Evolutionary conservation across 2,888 invertebrate genomes (phyloP).

Genomic region (Melangyna quadrimaculata): DNA sequence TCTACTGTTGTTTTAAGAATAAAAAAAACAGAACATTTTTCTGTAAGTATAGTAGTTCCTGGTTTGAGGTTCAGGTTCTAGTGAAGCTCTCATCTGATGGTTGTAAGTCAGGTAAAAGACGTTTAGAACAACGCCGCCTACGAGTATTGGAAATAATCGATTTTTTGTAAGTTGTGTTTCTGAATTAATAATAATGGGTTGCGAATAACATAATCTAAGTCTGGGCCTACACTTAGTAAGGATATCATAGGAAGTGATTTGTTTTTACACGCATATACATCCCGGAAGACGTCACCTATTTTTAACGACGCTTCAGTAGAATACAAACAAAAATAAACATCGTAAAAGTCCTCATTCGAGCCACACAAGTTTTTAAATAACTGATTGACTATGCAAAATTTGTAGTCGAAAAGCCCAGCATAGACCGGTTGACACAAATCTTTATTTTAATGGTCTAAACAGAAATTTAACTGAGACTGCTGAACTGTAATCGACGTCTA

Average conservation of each 20-base stretch:
- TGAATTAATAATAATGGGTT: not conserved
- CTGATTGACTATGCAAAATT: too few species aligned
- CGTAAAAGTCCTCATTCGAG: too few species aligned
- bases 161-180: conserved; percentile 16
- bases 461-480: too few species aligned
- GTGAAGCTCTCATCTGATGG: not conserved
- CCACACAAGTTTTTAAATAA: too few species aligned
- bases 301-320: too few species aligned
- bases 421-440: too few species aligned
- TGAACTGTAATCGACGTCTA: too few species aligned
- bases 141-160: conserved; percentile 35
- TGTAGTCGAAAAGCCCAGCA: too few species aligned
- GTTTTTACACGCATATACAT: not conserved
- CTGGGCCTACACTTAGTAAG: not conserved
- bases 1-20: conserved; percentile 20
- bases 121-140: conserved; percentile 56
- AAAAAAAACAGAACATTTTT: conserved; percentile 2
- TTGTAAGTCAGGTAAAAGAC: conserved; percentile 44
- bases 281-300: not conserved
- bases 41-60: conserved; percentile 16
- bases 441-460: too few species aligned
- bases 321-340: too few species aligned
- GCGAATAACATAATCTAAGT: not conserved
- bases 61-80: conserved; percentile 14
- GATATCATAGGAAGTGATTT: not conserved